phyloP scores from a whole-genome alignment of 2,797 vertebrate genomes.

The Miichthys miiuy region DNA sequence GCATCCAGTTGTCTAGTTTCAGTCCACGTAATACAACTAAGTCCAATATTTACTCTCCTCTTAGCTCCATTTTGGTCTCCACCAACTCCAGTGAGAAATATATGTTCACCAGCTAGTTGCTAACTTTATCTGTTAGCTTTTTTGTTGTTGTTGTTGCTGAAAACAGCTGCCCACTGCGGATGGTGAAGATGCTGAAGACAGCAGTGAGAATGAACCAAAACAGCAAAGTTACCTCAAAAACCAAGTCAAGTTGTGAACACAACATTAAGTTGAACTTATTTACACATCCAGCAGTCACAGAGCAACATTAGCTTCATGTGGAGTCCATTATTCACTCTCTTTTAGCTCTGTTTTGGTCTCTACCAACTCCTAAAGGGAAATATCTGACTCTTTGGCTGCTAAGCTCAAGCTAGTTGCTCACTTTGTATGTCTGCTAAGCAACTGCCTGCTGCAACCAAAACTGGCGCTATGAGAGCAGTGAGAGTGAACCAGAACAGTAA shows the following conservation, averaged over 20 bases:
- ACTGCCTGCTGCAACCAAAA: too few relatives aligned
- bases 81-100: background rate
- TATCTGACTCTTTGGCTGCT: background rate
- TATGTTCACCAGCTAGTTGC: background rate
- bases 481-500: background rate
- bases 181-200: too few relatives aligned
- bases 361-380: background rate
- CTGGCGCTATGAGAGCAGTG: background rate
- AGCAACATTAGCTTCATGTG: too few relatives aligned
- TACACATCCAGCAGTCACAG: too few relatives aligned
- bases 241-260: too few relatives aligned
- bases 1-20: background rate
- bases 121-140: background rate
- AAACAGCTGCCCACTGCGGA: too few relatives aligned
- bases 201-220: too few relatives aligned
- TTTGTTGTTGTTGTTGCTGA: too few relatives aligned
- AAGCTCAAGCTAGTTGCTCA: background rate
- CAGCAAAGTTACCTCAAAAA: too few relatives aligned
- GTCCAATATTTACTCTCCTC: background rate
- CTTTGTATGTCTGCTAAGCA: background rate
- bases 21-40: background rate
- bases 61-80: background rate
- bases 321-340: background rate
- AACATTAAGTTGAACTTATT: too few relatives aligned
- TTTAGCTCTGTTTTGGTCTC: background rate